Evolutionary conservation across 2,113 vertebrate genomes (phyloP), one percentile per base, ranked within the genome.

Genomic region (Bungarus multicinctus): DNA sequence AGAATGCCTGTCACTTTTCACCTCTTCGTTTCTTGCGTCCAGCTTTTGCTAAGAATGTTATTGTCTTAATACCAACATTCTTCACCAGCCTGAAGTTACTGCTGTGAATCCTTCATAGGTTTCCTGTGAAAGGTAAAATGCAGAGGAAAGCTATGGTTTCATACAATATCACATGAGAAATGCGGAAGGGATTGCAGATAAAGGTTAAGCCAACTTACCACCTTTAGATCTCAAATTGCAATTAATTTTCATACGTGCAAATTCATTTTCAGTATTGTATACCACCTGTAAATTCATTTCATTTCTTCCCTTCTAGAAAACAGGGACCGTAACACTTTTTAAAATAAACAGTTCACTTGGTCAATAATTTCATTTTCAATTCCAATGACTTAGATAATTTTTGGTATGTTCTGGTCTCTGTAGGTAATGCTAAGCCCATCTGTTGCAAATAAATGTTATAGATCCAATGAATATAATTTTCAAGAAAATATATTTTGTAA

Each of bases 341-440:
- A 4, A 81, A 55, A 45, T 27, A 14, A 47, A 90, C 5, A 50
- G 23, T 50, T 43, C 16, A 22, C 52, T 1, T 10, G 81, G 43
- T 90, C 39, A 53, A 60, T 95, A 25, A 34, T 22, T 22, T 52
- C 57, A 85, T 30, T 94, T 95, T 54, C 91, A 93, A 92, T 93
- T 94, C 93, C 88, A 95, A 2, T 4, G 92, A 88, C 52, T 34
- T 4, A 55, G 23, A 18, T 88, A 64, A 87, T 69, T 53, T 30
- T 60, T 20, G 7, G 10, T 27, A 20, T 27, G 81, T 85, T 54
- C 23, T 81, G 3, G 11, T 6, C 5, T 69, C n/a, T 52, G 23
- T 2, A 27, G 30, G 16, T 43, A 88, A 39, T 69, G n/a, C 22
- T 53, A 39, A 69, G 39, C 4, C n/a, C 20, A 45, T 81, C 30